Conservation (phyloP, 1,140 invertebrate species). For the Neodiprion lecontei region DNA sequence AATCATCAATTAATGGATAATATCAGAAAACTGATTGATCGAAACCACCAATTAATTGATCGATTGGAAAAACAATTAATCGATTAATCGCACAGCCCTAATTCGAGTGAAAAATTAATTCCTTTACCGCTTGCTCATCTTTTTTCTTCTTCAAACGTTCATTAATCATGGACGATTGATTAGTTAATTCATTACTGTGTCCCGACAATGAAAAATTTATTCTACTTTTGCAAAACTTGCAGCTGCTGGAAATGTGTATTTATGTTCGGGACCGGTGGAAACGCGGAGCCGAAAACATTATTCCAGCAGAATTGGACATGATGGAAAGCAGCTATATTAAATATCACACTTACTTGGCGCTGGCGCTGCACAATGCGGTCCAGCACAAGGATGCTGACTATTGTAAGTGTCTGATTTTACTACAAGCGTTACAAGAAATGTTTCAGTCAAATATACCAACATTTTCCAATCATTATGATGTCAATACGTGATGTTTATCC, state of each 20-base stretch:
- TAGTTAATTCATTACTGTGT: no score
- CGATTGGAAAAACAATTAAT: no score
- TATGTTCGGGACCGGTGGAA: constrained; percentile 51
- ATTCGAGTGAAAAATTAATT: no score
- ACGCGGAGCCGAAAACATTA: constrained; percentile 29
- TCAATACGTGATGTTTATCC: constrained; percentile 21
- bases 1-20: no score
- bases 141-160: no score
- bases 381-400: constrained; percentile 56
- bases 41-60: no score
- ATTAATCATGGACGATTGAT: no score
- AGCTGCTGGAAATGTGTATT: constrained; percentile 56
- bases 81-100: no score
- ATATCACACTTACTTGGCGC: constrained; percentile 53
- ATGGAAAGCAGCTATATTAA: constrained; percentile 56
- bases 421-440: constrained; percentile 24
- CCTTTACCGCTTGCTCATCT: no score
- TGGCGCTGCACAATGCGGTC: constrained; percentile 53
- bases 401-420: constrained; percentile 46
- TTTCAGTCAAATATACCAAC: constrained; percentile 28
- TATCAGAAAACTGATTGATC: no score
- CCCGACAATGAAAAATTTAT: constrained; percentile 2
- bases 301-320: constrained; percentile 38
- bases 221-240: constrained; percentile 18
- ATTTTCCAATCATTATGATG: constrained; percentile 4